Conservation (phyloP, 2,797 vertebrate genomes). For the Toxotes lorentzi region DNA sequence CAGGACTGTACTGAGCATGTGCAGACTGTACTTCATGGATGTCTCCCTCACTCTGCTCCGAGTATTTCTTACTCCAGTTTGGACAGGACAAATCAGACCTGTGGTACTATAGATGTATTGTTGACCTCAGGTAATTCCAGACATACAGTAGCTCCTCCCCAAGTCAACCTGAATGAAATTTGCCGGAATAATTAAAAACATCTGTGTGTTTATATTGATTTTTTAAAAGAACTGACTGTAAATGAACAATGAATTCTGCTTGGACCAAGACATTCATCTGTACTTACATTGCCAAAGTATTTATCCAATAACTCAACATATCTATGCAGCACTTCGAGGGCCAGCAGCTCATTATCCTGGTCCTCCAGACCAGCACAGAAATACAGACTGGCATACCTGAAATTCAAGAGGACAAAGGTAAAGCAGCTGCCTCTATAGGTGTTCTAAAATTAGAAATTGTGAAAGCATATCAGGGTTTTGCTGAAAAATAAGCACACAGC, state of each 20-base stretch:
- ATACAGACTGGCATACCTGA: constrained; percentile 95
- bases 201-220: not conserved
- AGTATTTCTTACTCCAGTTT: no score
- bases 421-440: not conserved
- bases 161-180: not conserved
- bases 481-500: not conserved
- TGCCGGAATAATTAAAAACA: not conserved
- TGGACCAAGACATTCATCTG: not conserved
- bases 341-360: constrained; percentile 94
- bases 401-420: constrained; percentile 9
- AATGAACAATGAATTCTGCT: not conserved
- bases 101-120: not conserved
- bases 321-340: constrained; percentile 93
- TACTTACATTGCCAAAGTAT: constrained; percentile 96
- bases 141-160: no score
- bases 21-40: not conserved
- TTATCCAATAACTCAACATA: constrained; percentile 95
- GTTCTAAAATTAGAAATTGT: not conserved
- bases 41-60: not conserved
- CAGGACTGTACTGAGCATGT: no score
- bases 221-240: no score
- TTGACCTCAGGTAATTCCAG: not conserved
- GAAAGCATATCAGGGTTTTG: not conserved
- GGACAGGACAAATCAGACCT: not conserved
- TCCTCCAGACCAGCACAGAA: constrained; percentile 93